These are phyloP conservation scores for Chloroceryle amazona DNA, from an alignment of 2,797 vertebrate genomes.

Conservation along the genomic window DNA sequence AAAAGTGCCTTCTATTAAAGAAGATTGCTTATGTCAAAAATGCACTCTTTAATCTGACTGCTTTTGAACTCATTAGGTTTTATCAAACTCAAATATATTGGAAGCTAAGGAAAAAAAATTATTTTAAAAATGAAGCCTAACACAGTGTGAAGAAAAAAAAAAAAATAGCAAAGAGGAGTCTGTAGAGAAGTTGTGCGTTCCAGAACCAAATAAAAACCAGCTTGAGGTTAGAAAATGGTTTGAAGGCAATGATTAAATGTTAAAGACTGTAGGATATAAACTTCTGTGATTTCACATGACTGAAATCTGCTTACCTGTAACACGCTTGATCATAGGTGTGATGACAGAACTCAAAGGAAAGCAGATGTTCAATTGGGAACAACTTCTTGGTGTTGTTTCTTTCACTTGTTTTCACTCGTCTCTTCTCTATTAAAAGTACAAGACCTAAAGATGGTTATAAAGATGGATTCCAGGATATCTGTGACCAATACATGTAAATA, in stretches of 20 bases:
- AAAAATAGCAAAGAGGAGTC: not conserved
- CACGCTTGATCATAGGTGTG: fast-evolving
- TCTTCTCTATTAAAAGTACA: not conserved
- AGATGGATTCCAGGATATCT: not conserved
- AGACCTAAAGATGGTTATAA: not conserved
- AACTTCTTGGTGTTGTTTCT: not conserved
- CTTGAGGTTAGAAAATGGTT: not conserved
- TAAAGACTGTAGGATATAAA: not conserved
- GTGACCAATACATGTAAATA: not conserved
- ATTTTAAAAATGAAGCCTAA: not conserved
- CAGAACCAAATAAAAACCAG: not conserved
- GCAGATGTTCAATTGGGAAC: not conserved
- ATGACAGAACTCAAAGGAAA: not conserved
- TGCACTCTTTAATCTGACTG: constrained; percentile 27
- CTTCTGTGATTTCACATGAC: fast-evolving
- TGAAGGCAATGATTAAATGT: not conserved
- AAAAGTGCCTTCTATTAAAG: constrained; percentile 40
- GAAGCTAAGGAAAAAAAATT: not conserved
- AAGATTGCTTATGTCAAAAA: constrained; percentile 57
- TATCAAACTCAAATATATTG: constrained; percentile 37
- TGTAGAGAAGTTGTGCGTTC: not conserved
- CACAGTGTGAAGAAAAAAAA: not conserved
- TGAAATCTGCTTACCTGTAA: not conserved
- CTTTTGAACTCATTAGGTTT: constrained; percentile 48
- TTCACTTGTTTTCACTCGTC: not conserved